These are phyloP conservation scores for Mythimna pallens DNA, from an alignment of 2,888 invertebrate species.

Conservation along the genomic window DNA sequence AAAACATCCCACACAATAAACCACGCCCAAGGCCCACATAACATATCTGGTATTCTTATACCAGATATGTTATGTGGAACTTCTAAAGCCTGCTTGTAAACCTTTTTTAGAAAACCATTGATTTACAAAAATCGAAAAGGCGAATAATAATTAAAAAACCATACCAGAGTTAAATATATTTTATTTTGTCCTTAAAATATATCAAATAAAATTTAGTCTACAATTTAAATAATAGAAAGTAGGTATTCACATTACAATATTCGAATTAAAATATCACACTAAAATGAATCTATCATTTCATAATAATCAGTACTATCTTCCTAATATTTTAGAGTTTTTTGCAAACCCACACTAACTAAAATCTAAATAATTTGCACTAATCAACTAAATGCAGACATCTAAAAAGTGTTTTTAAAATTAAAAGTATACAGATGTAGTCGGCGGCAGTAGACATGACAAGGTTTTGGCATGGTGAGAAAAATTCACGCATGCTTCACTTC, in stretches of 20 bases:
- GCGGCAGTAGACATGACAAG: too few relatives aligned
- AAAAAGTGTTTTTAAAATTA: slow-evolving; percentile 1
- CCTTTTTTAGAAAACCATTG: background rate
- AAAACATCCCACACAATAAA: too few relatives aligned
- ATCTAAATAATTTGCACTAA: slow-evolving; percentile 30
- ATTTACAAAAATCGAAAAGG: background rate
- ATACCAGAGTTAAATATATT: slow-evolving; percentile 4
- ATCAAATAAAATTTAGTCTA: slow-evolving; percentile 15
- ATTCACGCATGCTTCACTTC: too few relatives aligned
- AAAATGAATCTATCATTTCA: slow-evolving; percentile 27
- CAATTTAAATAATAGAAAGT: slow-evolving; percentile 7
- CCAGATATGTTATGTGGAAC: background rate
- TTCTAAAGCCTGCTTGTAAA: background rate
- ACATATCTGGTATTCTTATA: too few relatives aligned
- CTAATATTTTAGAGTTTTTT: slow-evolving; percentile 4
- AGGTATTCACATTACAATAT: slow-evolving; percentile 23
- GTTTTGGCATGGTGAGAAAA: too few relatives aligned
- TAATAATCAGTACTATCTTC: slow-evolving; percentile 30
- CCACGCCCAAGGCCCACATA: too few relatives aligned
- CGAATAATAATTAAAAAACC: background rate
- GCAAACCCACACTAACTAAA: background rate
- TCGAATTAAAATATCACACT: slow-evolving; percentile 43
- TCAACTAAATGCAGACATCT: slow-evolving; percentile 37
- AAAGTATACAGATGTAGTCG: background rate
- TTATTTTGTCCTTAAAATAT: slow-evolving; percentile 39